A percentile compares a stretch with the other conserved stretches of the same genome.
These are phyloP conservation scores for Columba livia DNA, from an alignment of 2,113 vertebrate species.

Conservation along the genomic window DNA sequence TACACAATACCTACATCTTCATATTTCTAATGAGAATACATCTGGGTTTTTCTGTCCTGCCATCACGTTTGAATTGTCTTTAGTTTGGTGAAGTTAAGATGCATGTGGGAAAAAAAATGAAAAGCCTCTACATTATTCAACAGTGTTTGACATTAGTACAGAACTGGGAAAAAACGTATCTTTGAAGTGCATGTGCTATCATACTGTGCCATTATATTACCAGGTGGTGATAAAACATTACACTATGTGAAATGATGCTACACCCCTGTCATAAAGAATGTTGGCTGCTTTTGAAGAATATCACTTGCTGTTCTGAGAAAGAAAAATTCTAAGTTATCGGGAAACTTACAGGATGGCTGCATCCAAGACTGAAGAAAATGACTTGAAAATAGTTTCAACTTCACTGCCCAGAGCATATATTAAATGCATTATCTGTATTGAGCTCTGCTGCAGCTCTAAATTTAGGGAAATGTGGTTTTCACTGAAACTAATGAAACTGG, in stretches of 20 bases:
- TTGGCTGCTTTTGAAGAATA: slow-evolving; percentile 13
- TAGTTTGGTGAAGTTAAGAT: background rate
- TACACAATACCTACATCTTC: background rate
- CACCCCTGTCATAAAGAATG: background rate
- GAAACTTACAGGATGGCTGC: slow-evolving; percentile 43
- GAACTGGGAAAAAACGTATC: background rate
- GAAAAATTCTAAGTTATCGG: slow-evolving; percentile 41
- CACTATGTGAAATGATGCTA: background rate
- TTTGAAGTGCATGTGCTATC: background rate
- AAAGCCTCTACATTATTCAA: background rate
- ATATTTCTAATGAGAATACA: background rate
- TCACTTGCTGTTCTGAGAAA: slow-evolving; percentile 23
- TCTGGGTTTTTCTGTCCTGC: background rate
- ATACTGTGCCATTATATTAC: background rate
- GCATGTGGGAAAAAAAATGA: background rate
- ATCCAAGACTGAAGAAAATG: slow-evolving; percentile 59
- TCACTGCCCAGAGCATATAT: slow-evolving; percentile 63
- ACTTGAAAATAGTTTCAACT: slow-evolving; percentile 68
- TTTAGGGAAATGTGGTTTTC: slow-evolving; percentile 66
- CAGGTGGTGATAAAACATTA: background rate
- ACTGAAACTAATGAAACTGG: slow-evolving; percentile 57
- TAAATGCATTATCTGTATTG: slow-evolving; percentile 59
- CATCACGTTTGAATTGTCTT: background rate
- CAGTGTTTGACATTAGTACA: background rate
- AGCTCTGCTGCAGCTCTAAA: slow-evolving; percentile 58